These are phyloP conservation scores for Sula dactylatra DNA, from an alignment of 2,113 vertebrate species.

Conservation along the genomic window DNA sequence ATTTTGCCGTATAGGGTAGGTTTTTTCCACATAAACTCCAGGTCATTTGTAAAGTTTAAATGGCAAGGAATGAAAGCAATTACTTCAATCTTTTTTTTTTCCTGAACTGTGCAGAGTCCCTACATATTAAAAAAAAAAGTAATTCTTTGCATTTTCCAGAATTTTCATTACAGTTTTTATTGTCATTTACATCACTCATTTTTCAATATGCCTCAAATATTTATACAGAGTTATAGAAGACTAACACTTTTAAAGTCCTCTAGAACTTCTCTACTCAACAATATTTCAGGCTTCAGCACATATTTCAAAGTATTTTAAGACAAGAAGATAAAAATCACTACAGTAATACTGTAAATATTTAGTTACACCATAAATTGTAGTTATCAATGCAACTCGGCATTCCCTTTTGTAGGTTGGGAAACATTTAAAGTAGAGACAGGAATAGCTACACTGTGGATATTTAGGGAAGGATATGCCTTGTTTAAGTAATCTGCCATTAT, in stretches of 20 bases:
- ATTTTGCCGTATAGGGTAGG: neutral
- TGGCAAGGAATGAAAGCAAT: neutral
- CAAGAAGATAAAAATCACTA: neutral
- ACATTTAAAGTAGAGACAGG: neutral
- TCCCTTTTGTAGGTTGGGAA: neutral
- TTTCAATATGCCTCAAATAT: neutral
- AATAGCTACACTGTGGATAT: neutral
- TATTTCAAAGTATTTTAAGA: neutral
- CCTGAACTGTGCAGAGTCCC: neutral
- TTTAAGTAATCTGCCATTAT: neutral
- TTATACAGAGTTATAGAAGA: neutral
- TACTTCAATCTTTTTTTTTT: neutral
- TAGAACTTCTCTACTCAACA: neutral
- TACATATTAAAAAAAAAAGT: neutral
- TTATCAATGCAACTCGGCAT: neutral
- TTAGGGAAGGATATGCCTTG: neutral
- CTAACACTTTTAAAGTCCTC: neutral
- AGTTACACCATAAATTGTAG: neutral
- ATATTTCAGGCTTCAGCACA: neutral
- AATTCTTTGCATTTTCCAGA: neutral
- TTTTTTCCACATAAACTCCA: neutral
- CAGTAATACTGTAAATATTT: neutral
- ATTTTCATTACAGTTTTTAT: neutral
- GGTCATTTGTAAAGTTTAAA: neutral
- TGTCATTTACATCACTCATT: neutral